Evolutionary conservation across 2,797 vertebrate species (phyloP), one percentile per base, ranked within the genome.

Genomic region (Melopsittacus undulatus): DNA sequence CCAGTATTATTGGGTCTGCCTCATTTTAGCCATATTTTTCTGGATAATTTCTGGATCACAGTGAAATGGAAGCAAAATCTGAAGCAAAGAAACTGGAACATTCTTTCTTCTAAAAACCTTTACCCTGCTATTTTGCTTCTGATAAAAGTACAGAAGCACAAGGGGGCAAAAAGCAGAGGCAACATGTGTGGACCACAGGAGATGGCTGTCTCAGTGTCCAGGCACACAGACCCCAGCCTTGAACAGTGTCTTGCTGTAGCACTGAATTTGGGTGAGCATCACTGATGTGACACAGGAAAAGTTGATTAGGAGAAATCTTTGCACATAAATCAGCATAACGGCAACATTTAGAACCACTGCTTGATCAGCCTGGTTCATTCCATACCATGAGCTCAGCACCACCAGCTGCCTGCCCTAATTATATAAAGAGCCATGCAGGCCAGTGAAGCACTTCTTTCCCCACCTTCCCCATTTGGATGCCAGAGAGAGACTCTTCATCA

Each of bases 101-200:
- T 22, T 34, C 2, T 20, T 21, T 29, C 36, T 68, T 82, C 16
- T 5, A n/a, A 16, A 54, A 72, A n/a, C 8, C 21, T 80, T 61
- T 46, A 24, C 3, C 30, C 49, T 81, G 9, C 30, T 83, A 40
- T 45, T 84, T 52, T 29, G 10, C 11, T 89, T 83, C 30, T 52
- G 42, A 48, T 73, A 69, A 57, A 40, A 43, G 40, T 1, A 46
- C 11, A 46, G 49, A 70, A 90, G 42, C 38, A 84, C 9, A 72
- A 78, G 10, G 5, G 68, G 13, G 22, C 4, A 14, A 73, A 85
- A 92, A 45, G 19, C 7, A 46, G 29, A 32, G 10, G 42, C 54
- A 68, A 45, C 0, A 2, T 30, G 22, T 0, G 0, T 54, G 74
- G 89, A 43, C 36, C 49, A 43, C 0, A 0, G 40, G 57, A 88